Percentiles rank a stretch among this genome's conserved stretches.
Conservation (phyloP, 2,113 vertebrate genomes). For the Hippopotamus amphibius region DNA sequence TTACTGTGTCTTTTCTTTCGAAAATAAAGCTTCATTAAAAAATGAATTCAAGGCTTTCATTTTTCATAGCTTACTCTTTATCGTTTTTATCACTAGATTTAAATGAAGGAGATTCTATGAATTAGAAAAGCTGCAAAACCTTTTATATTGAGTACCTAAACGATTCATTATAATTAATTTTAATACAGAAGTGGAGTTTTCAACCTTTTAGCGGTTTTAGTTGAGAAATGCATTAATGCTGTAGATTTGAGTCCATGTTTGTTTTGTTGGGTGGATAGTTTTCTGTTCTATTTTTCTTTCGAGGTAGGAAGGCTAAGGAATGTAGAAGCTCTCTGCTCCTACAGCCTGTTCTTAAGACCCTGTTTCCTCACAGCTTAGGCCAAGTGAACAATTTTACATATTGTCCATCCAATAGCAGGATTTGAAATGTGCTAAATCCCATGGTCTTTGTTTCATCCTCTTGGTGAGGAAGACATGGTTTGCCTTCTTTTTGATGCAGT, state of each 20-base stretch:
- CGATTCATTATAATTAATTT: constrained; percentile 80
- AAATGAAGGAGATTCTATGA: constrained; percentile 81
- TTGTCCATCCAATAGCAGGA: not conserved
- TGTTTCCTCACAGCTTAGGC: constrained; percentile 51
- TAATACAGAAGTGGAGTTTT: constrained; percentile 63
- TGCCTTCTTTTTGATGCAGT: not conserved
- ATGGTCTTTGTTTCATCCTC: not conserved
- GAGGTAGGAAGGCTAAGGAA: not conserved
- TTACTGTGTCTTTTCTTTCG: constrained; percentile 65
- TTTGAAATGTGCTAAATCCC: not conserved
- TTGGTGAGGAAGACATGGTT: fast-evolving
- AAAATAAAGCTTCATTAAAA: constrained; percentile 85
- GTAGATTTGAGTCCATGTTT: not conserved
- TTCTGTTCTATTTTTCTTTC: not conserved
- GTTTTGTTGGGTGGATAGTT: not conserved
- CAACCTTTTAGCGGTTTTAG: not conserved
- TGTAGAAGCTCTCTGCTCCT: not conserved
- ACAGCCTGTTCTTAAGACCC: not conserved
- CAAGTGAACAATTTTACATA: constrained; percentile 71
- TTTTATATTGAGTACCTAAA: constrained; percentile 79
- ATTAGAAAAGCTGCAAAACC: constrained; percentile 78
- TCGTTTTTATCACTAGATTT: constrained; percentile 84
- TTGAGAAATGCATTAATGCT: constrained; percentile 9
- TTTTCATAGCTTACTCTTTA: constrained; percentile 81
- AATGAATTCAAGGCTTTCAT: constrained; percentile 82